phyloP scores from a whole-genome alignment of 2,113 vertebrate species.

The Petrocephalus microphthalmus region DNA sequence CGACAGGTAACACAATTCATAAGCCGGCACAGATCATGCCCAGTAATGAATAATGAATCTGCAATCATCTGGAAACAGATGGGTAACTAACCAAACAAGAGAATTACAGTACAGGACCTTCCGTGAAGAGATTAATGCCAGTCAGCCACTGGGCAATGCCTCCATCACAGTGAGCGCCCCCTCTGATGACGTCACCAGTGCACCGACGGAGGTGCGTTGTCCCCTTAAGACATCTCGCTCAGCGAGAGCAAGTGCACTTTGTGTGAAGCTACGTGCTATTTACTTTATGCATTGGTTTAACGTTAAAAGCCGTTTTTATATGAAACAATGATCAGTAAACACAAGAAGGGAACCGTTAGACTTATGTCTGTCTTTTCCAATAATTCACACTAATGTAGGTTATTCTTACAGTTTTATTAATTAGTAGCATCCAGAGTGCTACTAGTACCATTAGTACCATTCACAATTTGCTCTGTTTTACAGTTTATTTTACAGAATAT shows the following conservation, averaged over 20 bases:
- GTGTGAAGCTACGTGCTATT: neutral
- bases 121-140: neutral
- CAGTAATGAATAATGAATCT: neutral
- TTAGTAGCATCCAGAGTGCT: neutral
- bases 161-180: neutral
- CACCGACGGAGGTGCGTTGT: neutral
- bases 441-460: neutral
- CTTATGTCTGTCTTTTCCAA: neutral
- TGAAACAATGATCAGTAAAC: neutral
- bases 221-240: neutral
- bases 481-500: conserved; percentile 51
- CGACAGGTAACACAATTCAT: neutral
- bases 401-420: neutral
- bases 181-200: neutral
- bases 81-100: neutral
- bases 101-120: conserved; percentile 7
- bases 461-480: neutral
- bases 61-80: neutral
- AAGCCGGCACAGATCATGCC: neutral
- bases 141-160: neutral
- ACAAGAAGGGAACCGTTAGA: neutral
- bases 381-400: neutral
- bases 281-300: neutral
- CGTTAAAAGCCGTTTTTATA: neutral
- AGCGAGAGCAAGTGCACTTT: neutral